A percentile compares a stretch with the other conserved stretches of the same genome.
Evolutionary conservation across 1,140 invertebrate genomes (phyloP).

Genomic region (Papilio aristodemus): DNA sequence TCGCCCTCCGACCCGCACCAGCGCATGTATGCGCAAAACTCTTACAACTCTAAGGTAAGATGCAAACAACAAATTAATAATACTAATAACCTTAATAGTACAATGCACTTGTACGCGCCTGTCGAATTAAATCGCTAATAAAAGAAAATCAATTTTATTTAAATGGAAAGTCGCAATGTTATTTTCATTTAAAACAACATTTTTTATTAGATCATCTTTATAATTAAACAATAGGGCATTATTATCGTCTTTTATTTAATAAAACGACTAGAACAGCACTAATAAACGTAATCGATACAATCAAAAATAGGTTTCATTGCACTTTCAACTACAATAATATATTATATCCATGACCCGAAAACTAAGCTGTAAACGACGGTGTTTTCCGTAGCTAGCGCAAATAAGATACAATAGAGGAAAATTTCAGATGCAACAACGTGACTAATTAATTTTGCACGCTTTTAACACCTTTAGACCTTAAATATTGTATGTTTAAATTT

Average conservation of each 20-base stretch:
- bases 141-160: no score
- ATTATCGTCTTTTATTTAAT: no score
- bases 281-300: not conserved
- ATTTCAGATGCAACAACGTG: constrained; percentile 1
- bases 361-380: constrained; percentile 6
- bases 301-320: not conserved
- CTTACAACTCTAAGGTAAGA: constrained; percentile 53
- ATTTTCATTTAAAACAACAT: no score
- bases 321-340: not conserved
- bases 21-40: constrained; percentile 52
- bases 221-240: no score
- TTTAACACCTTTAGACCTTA: not conserved
- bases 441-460: not conserved
- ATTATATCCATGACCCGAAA: constrained; percentile 17
- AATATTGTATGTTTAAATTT: not conserved
- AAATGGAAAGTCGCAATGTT: no score
- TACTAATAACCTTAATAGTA: not conserved
- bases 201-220: no score
- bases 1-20: constrained; percentile 64
- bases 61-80: not conserved
- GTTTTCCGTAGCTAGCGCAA: not conserved
- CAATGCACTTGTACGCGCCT: not conserved
- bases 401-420: not conserved
- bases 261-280: not conserved
- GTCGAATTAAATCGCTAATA: not conserved